These are phyloP conservation scores for Corythucha ciliata DNA, from an alignment of 2,888 invertebrate species.

Conservation along the genomic window DNA sequence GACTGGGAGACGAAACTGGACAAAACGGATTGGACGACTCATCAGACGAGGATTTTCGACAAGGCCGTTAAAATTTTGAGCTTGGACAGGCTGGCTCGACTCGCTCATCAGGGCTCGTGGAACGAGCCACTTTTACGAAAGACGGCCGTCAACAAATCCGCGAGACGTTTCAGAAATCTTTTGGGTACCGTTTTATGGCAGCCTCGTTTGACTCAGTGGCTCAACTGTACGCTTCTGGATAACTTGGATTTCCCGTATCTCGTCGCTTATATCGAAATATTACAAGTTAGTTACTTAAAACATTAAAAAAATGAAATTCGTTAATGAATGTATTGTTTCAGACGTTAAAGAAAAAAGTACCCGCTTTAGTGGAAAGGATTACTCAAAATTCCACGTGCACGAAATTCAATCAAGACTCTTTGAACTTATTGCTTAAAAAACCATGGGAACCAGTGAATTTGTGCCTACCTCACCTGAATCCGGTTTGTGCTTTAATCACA, in stretches of 20 bases:
- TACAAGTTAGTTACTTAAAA: slow-evolving; percentile 49
- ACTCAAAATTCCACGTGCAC: slow-evolving; percentile 41
- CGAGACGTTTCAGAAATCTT: slow-evolving; percentile 43
- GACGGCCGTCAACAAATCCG: slow-evolving; percentile 60
- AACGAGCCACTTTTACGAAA: slow-evolving; percentile 62
- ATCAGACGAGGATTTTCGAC: slow-evolving; percentile 56
- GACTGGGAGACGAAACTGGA: slow-evolving; percentile 62
- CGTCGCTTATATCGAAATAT: slow-evolving; percentile 63
- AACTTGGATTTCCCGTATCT: slow-evolving; percentile 50
- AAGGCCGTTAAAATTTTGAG: slow-evolving; percentile 57
- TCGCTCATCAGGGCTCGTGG: slow-evolving; percentile 49
- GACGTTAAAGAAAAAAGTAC: slow-evolving; percentile 57
- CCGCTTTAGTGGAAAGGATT: slow-evolving; percentile 64
- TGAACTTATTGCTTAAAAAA: slow-evolving; percentile 55
- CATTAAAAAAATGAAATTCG: not conserved
- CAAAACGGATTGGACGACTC: slow-evolving; percentile 54
- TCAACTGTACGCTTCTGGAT: slow-evolving; percentile 62
- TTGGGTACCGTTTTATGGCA: slow-evolving; percentile 62
- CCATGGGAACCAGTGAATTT: slow-evolving; percentile 65
- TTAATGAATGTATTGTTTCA: slow-evolving; percentile 36
- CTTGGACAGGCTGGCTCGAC: slow-evolving; percentile 53
- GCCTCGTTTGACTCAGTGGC: slow-evolving; percentile 61
- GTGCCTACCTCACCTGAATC: slow-evolving; percentile 41
- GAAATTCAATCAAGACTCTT: slow-evolving; percentile 39
- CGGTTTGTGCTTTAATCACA: slow-evolving; percentile 15